Evolutionary conservation across 2,888 invertebrate genomes (phyloP).

Genomic region (Yponomeuta plumbellus): DNA sequence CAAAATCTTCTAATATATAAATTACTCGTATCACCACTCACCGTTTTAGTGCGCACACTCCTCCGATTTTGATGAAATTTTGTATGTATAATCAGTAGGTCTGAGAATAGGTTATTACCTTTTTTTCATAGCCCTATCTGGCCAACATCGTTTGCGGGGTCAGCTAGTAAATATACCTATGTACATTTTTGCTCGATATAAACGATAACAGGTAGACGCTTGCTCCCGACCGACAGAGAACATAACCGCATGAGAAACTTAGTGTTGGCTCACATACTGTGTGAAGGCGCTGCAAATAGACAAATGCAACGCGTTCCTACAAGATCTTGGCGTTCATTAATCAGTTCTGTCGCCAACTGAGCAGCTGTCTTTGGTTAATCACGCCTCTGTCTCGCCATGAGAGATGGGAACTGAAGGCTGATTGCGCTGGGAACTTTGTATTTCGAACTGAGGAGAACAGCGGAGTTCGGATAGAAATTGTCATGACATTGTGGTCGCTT

Average conservation of each 20-base stretch:
- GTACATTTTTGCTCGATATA: too few species aligned
- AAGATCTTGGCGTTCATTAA: background rate
- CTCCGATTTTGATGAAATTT: too few species aligned
- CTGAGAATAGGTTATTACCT: too few species aligned
- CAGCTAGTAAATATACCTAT: too few species aligned
- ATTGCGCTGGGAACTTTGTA: background rate
- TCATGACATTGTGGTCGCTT: background rate
- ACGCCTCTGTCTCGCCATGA: slow-evolving; percentile 8
- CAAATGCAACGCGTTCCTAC: background rate
- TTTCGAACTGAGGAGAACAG: background rate
- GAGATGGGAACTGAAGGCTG: background rate
- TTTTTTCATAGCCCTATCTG: too few species aligned
- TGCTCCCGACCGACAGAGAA: too few species aligned
- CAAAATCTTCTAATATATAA: too few species aligned
- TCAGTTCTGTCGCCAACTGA: slow-evolving; percentile 6
- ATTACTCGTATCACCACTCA: too few species aligned
- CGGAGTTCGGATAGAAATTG: background rate
- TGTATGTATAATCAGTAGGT: too few species aligned
- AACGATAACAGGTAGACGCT: too few species aligned
- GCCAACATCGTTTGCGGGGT: too few species aligned
- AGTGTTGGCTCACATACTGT: background rate
- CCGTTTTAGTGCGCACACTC: too few species aligned
- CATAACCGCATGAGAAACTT: background rate
- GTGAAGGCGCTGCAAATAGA: background rate
- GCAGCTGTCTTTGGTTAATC: slow-evolving; percentile 11